These are phyloP conservation scores for Xanthia togata DNA, from an alignment of 2,888 invertebrate species.

Conservation along the genomic window DNA sequence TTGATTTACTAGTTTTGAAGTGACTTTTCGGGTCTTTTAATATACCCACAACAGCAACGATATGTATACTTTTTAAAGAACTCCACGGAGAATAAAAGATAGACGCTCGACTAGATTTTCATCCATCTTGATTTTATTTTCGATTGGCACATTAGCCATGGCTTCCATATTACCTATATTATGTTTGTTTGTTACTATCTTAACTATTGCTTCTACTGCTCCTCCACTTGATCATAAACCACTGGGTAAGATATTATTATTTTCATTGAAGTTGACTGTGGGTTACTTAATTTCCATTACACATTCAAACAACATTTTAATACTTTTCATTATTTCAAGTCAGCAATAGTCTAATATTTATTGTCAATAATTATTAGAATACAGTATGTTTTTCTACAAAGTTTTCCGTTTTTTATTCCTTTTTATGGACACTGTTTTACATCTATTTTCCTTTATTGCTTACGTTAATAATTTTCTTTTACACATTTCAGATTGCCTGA, in stretches of 20 bases:
- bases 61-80: neutral
- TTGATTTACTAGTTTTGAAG: neutral
- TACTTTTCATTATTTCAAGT: neutral
- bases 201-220: conserved; percentile 9
- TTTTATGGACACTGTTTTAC: neutral
- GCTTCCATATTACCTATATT: conserved; percentile 6
- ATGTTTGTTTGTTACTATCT: conserved; percentile 40
- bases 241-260: conserved; percentile 42
- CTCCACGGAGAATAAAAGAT: neutral
- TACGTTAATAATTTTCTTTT: neutral
- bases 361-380: neutral
- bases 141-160: neutral
- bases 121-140: neutral
- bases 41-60: neutral
- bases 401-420: neutral
- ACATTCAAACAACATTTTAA: too few species aligned
- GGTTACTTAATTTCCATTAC: neutral
- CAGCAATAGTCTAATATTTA: too few species aligned
- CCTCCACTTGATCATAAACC: conserved; percentile 32
- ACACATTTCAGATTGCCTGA: conserved; percentile 64
- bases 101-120: neutral
- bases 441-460: neutral
- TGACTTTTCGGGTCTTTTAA: neutral
- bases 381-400: neutral
- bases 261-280: neutral